A percentile compares a stretch with the other conserved stretches of the same genome.
phyloP scores from a whole-genome alignment of 37 sponge, comb jelly and placozoan species.

The Theonella swinhoei region DNA sequence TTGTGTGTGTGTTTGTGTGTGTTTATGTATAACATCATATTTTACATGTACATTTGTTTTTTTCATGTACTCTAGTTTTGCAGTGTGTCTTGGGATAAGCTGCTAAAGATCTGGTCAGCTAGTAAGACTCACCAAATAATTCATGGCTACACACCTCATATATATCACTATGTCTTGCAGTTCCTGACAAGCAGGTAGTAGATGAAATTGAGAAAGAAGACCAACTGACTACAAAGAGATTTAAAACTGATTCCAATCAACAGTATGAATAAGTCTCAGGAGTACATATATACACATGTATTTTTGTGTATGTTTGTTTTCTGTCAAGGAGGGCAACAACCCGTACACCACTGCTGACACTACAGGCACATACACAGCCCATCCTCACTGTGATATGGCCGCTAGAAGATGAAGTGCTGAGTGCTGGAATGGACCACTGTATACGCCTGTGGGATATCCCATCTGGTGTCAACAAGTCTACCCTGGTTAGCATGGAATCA shows the following conservation, averaged over 20 bases:
- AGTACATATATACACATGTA: no score
- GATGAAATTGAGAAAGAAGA: conserved; percentile 27
- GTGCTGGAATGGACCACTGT: conserved; percentile 86
- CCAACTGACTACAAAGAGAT: conserved; percentile 2
- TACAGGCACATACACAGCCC: conserved; percentile 80
- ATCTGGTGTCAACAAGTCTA: conserved; percentile 63
- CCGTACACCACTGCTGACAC: conserved; percentile 74
- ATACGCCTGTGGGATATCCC: conserved; percentile 81
- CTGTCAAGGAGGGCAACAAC: neutral
- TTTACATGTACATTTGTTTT: neutral
- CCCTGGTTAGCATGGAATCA: conserved; percentile 69
- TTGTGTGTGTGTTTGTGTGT: neutral
- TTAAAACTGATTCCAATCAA: neutral
- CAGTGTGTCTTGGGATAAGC: conserved; percentile 80
- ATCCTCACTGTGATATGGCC: conserved; percentile 72
- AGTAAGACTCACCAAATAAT: conserved; percentile 8
- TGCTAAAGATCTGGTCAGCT: conserved; percentile 76
- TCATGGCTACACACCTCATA: neutral
- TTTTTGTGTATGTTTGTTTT: no score
- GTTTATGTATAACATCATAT: neutral
- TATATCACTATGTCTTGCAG: conserved; percentile 1
- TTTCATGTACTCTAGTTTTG: conserved; percentile 49
- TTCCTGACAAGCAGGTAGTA: conserved; percentile 10
- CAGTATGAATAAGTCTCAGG: neutral
- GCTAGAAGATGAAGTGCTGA: conserved; percentile 37